These are phyloP conservation scores for Cataglyphis hispanica DNA, from an alignment of 1,140 invertebrate species.

Conservation along the genomic window DNA sequence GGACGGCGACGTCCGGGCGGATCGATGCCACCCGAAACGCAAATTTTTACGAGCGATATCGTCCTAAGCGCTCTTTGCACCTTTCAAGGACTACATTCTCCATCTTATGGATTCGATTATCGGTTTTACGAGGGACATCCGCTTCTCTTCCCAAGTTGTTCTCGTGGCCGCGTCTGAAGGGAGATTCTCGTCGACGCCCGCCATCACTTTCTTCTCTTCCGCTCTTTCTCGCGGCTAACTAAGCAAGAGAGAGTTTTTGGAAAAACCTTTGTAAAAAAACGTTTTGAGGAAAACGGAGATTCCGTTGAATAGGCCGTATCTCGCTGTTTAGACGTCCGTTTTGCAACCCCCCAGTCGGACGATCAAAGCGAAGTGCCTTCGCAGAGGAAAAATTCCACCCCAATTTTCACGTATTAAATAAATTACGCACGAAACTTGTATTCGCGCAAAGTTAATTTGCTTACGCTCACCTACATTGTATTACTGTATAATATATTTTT, in stretches of 20 bases:
- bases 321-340: neutral
- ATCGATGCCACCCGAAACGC: constrained; percentile 32
- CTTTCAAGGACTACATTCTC: too few species aligned
- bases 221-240: neutral
- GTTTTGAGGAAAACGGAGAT: neutral
- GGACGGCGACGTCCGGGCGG: constrained; percentile 9
- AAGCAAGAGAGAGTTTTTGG: neutral
- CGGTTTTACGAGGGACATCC: neutral
- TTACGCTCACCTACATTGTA: too few species aligned
- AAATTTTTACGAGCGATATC: constrained; percentile 52
- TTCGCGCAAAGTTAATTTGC: neutral
- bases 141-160: neutral
- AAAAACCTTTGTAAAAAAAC: neutral
- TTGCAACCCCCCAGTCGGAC: neutral
- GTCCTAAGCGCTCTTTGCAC: neutral
- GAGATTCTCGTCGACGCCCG: neutral
- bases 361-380: neutral
- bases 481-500: neutral
- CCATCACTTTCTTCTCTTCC: neutral
- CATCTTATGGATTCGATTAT: constrained; percentile 5
- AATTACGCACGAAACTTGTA: neutral
- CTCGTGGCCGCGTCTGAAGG: neutral
- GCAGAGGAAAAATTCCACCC: neutral
- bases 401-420: neutral
- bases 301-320: neutral